Conservation (phyloP, 2,113 vertebrate species). For the Urocynchramus pylzowi region DNA sequence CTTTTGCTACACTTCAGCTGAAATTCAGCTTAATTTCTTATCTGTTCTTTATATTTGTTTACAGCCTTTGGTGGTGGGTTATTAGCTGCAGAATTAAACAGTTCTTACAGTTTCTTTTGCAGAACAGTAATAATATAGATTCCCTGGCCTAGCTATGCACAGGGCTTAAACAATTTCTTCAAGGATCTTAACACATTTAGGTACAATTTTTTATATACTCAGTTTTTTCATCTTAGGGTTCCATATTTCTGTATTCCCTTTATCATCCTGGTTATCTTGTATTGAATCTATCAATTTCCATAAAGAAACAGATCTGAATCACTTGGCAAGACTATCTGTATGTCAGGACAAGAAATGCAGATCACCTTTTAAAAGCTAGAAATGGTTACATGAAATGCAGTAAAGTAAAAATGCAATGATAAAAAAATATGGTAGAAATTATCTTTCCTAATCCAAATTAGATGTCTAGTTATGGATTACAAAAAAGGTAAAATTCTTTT, state of each 20-base stretch:
- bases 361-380: not conserved
- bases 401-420: not conserved
- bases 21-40: not conserved
- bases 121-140: not conserved
- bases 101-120: not conserved
- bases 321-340: not conserved
- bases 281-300: not conserved
- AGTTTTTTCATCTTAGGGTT: not conserved
- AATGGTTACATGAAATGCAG: not conserved
- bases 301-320: not conserved
- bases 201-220: not conserved
- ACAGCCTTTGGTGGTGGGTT: not conserved
- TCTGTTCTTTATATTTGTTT: not conserved
- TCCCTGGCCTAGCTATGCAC: not conserved
- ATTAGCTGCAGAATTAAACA: not conserved
- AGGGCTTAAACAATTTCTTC: not conserved
- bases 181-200: not conserved
- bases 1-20: not conserved
- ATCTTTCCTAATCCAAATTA: not conserved
- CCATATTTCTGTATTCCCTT: not conserved
- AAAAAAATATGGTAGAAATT: not conserved
- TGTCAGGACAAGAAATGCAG: not conserved
- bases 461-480: not conserved
- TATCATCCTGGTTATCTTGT: not conserved
- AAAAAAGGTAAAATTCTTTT: not conserved